Conservation (phyloP, 2,888 invertebrate genomes). For the Clitarchus hookeri region DNA sequence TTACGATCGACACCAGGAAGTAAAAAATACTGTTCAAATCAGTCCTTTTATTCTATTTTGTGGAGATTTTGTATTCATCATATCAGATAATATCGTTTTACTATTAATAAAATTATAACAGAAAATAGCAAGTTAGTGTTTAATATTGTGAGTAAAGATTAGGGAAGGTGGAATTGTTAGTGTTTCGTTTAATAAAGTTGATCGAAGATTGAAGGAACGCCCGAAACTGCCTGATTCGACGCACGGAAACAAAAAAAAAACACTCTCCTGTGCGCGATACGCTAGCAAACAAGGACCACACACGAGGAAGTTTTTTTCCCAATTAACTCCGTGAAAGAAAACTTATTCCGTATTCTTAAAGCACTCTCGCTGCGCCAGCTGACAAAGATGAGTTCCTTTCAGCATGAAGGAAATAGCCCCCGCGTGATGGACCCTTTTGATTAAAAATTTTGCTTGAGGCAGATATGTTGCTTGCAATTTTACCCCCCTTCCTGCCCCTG, state of each 20-base stretch:
- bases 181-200: background rate
- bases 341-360: constrained; percentile 2
- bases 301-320: background rate
- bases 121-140: too few species aligned
- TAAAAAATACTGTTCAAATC: too few species aligned
- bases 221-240: background rate
- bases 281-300: background rate
- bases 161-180: too few species aligned
- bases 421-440: background rate
- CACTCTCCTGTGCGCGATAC: background rate
- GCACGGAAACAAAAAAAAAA: background rate
- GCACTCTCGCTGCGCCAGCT: background rate
- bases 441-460: background rate
- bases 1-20: too few species aligned
- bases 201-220: too few species aligned
- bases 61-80: too few species aligned
- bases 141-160: too few species aligned
- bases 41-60: too few species aligned
- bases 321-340: background rate
- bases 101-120: too few species aligned
- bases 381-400: background rate
- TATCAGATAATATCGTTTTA: too few species aligned
- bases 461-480: background rate
- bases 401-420: background rate
- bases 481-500: background rate